Evolutionary conservation across 92 coral and sea anemone species (phyloP), one percentile per base, ranked within the genome.

Genomic region (Epizoanthus stellaris): DNA sequence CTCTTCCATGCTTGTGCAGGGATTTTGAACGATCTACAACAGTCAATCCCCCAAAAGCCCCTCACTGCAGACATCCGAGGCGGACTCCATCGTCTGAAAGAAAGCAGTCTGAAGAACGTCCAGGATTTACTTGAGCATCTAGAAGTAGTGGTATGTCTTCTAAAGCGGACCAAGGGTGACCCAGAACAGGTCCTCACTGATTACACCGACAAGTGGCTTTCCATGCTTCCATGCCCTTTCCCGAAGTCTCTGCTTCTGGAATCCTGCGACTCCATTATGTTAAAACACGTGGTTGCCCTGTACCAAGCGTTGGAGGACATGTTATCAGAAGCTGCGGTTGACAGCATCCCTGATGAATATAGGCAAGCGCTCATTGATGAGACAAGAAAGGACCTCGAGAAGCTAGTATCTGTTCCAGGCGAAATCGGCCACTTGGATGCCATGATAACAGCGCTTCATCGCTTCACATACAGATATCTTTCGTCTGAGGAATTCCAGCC

Each of bases 401-500:
- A 79, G 73, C 42, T 79, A 66, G 87, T 65, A 23, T 60, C 38
- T 3, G 66, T 83, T 23, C 53, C 72, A 12, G 75, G 65, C 3
- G 89, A 82, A 68, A 4, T 47, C 61, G 63, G 76, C 71, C 69
- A 87, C 8, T 86, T 88, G 1, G 80, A 80, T 59, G 93, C 91
- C 61, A 43, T 85, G 84, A 59, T 86, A 45, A 89, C 81, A 34
- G 99, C 99, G 45, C 91, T 97, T 4, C 89, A 91, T 67, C 98
- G 99, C 47, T 97, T 97, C 80, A 91, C 95, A 43, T 97, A 93
- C 86, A 89, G 99, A 39, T 97, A 97, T 65, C 94, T 97, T 3
- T 91, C 94, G 15, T 77, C 94, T 3, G 94, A 82, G 81, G 90
- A 88, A 67, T 84, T 92, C 81, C 87, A 89, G 79, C 98, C 95